phyloP scores from a whole-genome alignment of 2,797 vertebrate species.

The Sandelia bainsii region DNA sequence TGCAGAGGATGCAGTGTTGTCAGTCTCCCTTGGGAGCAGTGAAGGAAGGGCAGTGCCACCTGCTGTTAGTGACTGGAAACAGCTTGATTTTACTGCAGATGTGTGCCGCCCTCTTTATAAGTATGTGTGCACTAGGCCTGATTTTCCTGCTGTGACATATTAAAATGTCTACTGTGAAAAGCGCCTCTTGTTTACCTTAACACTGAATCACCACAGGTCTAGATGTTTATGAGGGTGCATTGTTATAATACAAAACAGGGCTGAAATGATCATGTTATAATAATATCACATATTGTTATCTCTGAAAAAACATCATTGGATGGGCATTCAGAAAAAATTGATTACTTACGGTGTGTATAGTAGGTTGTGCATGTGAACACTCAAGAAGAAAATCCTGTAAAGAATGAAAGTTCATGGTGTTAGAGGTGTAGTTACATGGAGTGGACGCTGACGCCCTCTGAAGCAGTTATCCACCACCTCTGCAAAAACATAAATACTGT shows the following conservation, averaged over 20 bases:
- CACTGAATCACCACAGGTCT: neutral
- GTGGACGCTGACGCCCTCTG: constrained; percentile 43
- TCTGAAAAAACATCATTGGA: too few species aligned
- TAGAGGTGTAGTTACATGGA: constrained; percentile 9
- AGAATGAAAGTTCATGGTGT: constrained; percentile 27
- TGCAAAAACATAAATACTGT: constrained; percentile 77
- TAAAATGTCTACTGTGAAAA: neutral
- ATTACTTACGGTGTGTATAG: too few species aligned
- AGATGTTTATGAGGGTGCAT: neutral
- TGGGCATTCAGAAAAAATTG: too few species aligned
- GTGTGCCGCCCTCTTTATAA: neutral
- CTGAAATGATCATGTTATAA: neutral
- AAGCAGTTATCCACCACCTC: constrained; percentile 57
- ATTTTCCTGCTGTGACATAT: neutral
- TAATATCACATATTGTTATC: too few species aligned
- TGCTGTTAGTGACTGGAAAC: constrained; percentile 60
- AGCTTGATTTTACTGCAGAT: constrained; percentile 13
- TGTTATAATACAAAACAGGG: neutral
- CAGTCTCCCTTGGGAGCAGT: constrained; percentile 5
- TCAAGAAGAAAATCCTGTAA: neutral
- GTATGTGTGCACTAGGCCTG: neutral
- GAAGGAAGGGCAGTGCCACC: constrained; percentile 66
- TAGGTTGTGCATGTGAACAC: neutral
- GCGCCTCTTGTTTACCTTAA: neutral
- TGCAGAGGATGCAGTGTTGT: neutral